Conservation (phyloP, 2,888 invertebrate species). For the Ochropleura leucogaster region DNA sequence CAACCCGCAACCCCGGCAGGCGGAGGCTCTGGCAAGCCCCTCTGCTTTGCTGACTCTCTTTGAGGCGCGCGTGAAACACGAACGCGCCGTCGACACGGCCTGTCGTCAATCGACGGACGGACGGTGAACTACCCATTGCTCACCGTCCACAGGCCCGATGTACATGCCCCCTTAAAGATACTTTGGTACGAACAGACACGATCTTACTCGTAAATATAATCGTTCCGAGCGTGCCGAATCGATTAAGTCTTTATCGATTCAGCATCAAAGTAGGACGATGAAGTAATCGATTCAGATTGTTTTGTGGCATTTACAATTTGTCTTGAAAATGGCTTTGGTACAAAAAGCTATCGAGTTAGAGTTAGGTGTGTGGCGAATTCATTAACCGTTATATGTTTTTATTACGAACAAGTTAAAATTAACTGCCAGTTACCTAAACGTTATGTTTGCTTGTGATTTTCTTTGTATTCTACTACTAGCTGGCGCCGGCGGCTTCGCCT, state of each 20-base stretch:
- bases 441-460: constrained; percentile 20
- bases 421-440: background rate
- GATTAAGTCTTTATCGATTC: constrained; percentile 76
- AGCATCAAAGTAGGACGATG: constrained; percentile 82
- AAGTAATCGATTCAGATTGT: constrained; percentile 78
- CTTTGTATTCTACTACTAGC: background rate
- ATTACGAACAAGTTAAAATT: constrained; percentile 22
- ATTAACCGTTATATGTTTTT: constrained; percentile 47
- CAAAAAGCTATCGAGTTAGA: constrained; percentile 52
- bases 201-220: constrained; percentile 61
- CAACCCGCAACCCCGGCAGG: too few species aligned
- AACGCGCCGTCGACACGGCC: too few species aligned
- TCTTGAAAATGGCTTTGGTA: constrained; percentile 53
- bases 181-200: constrained; percentile 34
- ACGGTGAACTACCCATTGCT: too few species aligned
- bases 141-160: too few species aligned
- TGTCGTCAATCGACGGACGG: too few species aligned
- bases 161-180: background rate
- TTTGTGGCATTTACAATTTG: constrained; percentile 59
- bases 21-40: too few species aligned
- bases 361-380: constrained; percentile 52
- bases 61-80: too few species aligned
- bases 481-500: too few species aligned
- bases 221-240: constrained; percentile 75
- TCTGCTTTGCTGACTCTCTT: too few species aligned